Base-by-base conservation (phyloP, 1,140 invertebrate species). In the Drosophila parabipectinata region DNA sequence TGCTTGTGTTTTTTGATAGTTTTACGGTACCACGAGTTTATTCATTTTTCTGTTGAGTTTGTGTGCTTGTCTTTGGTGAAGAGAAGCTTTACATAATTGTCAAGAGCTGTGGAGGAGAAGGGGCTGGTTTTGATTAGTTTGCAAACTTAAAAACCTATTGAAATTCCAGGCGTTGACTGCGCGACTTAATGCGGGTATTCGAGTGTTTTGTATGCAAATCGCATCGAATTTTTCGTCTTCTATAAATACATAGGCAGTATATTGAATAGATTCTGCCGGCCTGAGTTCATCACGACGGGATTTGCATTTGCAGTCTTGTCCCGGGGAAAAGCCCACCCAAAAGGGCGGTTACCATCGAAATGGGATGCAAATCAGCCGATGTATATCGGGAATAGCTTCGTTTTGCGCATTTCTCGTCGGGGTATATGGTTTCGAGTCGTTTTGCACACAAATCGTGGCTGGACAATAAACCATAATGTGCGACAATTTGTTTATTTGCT, bases 401-500 rank as follows among this genome's bases (percentile, higher is more conserved):
- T 72, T 72, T 73, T 73, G 69, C 55, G 18, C 41, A 58, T 37
- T 47, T 37, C 45, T 34, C 48, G 59, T 64, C 47, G 44, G 8
- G 7, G 18, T 50, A 30, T 50, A 24, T 12, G 21, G 32, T 30
- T 41, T 37, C 45, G 45, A 26, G 60, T 59, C 24, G 45, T 66
- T 64, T 64, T 60, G 55, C 55, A 68, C 63, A 58, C 14, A 45
- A 69, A 56, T 56, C 64, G 63, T 47, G 39, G 44, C 24, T 48
- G 52, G 28, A 78, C 64, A 85, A 77, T 54, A 57, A 57, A 68
- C 30, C 51, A 75, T 78, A 64, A 88, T 73, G 67, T 83, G 67
- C 67, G 79, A 77, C 76, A 88, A 87, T 83, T 88, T 88, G 83
- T 88, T 88, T 88, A 89, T 88, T 88, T 73, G 81, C 87, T 90